Percentiles rank a stretch among this genome's conserved stretches.
phyloP scores from a whole-genome alignment of 2,113 vertebrate species.

The Cynopterus brachyotis region DNA sequence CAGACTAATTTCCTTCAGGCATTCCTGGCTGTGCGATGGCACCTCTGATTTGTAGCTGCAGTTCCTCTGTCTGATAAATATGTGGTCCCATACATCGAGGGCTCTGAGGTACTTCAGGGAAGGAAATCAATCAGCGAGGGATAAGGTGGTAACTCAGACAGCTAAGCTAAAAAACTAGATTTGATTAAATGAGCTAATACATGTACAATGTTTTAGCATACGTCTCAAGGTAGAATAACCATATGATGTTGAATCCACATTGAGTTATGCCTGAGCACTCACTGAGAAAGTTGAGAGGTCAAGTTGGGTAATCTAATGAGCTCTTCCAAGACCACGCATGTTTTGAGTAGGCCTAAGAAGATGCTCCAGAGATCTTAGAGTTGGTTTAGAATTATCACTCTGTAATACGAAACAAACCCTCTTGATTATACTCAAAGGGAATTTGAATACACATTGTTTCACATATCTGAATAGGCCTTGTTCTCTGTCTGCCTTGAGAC shows the following conservation, averaged over 20 bases:
- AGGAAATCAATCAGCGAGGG: not conserved
- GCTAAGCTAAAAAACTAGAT: not conserved
- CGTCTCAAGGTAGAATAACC: not conserved
- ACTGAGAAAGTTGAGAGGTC: slow-evolving; percentile 29
- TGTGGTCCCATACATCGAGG: not conserved
- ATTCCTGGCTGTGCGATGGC: not conserved
- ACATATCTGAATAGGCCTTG: slow-evolving; percentile 60
- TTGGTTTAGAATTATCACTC: slow-evolving; percentile 51
- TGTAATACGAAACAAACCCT: slow-evolving; percentile 63
- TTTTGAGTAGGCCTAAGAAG: slow-evolving; percentile 13
- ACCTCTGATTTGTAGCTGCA: not conserved
- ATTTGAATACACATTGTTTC: slow-evolving; percentile 74
- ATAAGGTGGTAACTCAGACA: not conserved
- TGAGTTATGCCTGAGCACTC: not conserved
- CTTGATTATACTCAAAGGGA: slow-evolving; percentile 73
- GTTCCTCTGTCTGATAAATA: not conserved
- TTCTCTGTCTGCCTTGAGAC: slow-evolving; percentile 57
- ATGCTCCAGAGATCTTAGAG: slow-evolving; percentile 6
- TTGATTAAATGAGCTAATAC: not conserved
- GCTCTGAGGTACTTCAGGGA: not conserved
- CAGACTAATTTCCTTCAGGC: not conserved
- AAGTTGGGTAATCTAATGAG: slow-evolving; percentile 45
- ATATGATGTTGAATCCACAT: not conserved
- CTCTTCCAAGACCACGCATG: not conserved
- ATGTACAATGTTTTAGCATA: not conserved